Base-by-base conservation (phyloP, 2,797 vertebrate species). In the Tachyglossus aculeatus region DNA sequence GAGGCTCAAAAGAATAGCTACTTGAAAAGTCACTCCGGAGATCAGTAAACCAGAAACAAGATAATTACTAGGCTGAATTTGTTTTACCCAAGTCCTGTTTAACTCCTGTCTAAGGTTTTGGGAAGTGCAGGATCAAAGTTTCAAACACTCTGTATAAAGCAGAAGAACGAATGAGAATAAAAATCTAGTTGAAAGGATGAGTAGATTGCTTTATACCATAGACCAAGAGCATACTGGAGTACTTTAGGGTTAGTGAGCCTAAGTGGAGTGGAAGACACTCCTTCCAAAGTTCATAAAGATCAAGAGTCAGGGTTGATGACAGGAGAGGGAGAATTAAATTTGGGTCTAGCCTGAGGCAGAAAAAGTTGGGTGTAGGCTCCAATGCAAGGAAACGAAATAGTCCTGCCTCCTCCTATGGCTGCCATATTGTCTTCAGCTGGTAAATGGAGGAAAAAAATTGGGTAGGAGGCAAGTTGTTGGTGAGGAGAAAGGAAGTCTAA, bases 21-120 rank as follows among this genome's bases (percentile, higher is more conserved):
- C 25, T 51, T 48, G 53, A 82, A 74, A 72, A 87, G 45, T 45
- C 75, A 33, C 51, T 75, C 31, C 32, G 40, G 10, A 67, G 54
- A 74, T 9, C 9, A 50, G 25, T 60, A 66, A 65, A 25, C 7
- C 31, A 1, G 5, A 52, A 53, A 6, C 36, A 37, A 43, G 4
- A 56, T 61, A 52, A 70, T 21, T 69, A 6, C 4, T 33, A 15
- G 74, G 8, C 24, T 29, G 63, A 76, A 27, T 8, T 50, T 40
- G 36, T 74, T 73, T 80, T 77, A 39, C 75, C 57, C 52, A 34
- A 31, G 9, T 27, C 51, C 25, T 55, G 55, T 34, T 58, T 83
- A n/a, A 81, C 10, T n/a, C n/a, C 12, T 36, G 9, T 69, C 10
- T 15, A 62, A 40, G 44, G 16, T 69, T 77, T 76, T 39, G 7